Conservation (phyloP, 2,797 vertebrate genomes). For the Halcyon badia region DNA sequence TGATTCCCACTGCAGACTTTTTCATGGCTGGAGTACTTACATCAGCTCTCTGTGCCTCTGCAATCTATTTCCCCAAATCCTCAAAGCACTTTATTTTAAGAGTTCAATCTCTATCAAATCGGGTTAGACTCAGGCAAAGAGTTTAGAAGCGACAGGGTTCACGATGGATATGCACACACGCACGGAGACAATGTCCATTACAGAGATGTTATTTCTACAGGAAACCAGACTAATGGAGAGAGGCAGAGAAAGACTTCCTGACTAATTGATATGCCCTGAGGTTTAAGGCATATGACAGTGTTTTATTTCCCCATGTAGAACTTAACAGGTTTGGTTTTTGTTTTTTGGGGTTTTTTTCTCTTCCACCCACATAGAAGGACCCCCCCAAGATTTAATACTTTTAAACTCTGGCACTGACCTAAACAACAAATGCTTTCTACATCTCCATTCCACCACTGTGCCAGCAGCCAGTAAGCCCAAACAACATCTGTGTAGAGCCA, state of each 20-base stretch:
- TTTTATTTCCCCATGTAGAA: not conserved
- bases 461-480: not conserved
- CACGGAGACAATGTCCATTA: not conserved
- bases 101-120: not conserved
- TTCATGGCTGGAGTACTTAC: not conserved
- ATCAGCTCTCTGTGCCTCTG: not conserved
- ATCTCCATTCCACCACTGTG: not conserved
- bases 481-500: not conserved
- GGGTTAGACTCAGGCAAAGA: not conserved
- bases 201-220: not conserved
- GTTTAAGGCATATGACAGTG: not conserved
- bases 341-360: not conserved
- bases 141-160: not conserved
- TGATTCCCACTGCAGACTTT: not conserved
- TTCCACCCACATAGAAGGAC: fast-evolving
- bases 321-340: fast-evolving
- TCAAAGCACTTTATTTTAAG: not conserved
- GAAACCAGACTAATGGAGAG: not conserved
- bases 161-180: not conserved
- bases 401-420: not conserved
- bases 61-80: not conserved
- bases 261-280: not conserved
- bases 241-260: not conserved
- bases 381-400: fast-evolving
- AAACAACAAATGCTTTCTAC: not conserved